These are phyloP conservation scores for Zosterops hypoxanthus DNA, from an alignment of 2,113 vertebrate genomes.

Conservation along the genomic window DNA sequence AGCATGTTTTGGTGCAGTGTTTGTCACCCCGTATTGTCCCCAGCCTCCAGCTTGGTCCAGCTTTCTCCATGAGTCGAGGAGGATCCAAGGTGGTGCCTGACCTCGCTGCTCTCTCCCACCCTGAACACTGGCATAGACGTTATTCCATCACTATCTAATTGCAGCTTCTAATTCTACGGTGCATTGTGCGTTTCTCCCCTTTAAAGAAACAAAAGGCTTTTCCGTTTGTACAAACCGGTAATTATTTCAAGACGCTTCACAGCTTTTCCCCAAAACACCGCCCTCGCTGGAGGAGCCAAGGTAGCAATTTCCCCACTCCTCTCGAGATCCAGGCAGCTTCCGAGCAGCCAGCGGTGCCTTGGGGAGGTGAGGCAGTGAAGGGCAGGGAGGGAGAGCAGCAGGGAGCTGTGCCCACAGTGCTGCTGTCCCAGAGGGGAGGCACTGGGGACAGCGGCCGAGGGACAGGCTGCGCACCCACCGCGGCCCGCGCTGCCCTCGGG, in stretches of 20 bases:
- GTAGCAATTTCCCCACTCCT: not conserved
- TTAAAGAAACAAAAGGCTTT: not conserved
- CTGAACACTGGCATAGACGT: not conserved
- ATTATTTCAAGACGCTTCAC: not conserved
- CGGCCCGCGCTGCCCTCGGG: not conserved
- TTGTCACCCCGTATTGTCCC: rapidly evolving
- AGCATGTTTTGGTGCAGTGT: not conserved
- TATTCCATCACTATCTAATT: not conserved
- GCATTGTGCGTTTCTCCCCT: not conserved
- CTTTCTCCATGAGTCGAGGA: not conserved
- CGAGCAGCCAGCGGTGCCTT: rapidly evolving
- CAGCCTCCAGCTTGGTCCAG: not conserved
- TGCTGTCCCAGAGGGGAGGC: not conserved
- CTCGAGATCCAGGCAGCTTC: not conserved
- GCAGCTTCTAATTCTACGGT: not conserved
- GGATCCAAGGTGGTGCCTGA: not conserved
- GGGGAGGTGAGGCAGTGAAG: not conserved
- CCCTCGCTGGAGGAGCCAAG: not conserved
- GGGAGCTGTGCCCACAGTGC: not conserved
- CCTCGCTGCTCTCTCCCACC: not conserved
- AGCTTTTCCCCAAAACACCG: not conserved
- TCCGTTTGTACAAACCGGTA: not conserved
- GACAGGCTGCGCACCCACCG: rapidly evolving
- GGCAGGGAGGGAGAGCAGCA: not conserved
- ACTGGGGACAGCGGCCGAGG: rapidly evolving